Base-by-base conservation (phyloP, 2,113 vertebrate species). In the Bothrops jararaca region DNA sequence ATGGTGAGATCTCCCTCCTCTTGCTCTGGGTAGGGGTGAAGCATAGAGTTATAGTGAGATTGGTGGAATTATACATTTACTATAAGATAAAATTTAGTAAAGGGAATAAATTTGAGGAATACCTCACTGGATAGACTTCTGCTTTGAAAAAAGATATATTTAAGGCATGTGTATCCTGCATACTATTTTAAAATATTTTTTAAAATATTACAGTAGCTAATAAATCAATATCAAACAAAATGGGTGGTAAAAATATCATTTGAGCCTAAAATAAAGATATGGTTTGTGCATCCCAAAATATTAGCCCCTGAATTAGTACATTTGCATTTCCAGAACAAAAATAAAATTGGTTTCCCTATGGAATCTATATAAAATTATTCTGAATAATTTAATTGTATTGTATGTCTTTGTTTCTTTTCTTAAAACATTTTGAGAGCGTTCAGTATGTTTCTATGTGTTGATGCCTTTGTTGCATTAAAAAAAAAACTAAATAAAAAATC, bases 1-100 rank as follows among this genome's bases (percentile, higher is more conserved):
- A 99, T 0, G 99, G 99, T 99, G 97, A 98, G 98, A 8, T 91
- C 7, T 89, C 24, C 89, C 22, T 3, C 1, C 85, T 52, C 0
- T 50, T 5, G 48, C 8, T 39, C n/a, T 11, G 85, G 56, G 85
- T 0, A 29, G 15, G 39, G 34, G 24, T 56, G 26, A 88, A 45
- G 50, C 4, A 39, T 20, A 50, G 29, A 15, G 53, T 80, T 80
- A 80, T 22, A 42, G 53, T 54, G 48, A 50, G n/a, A 54, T 23
- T 0, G 18, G 85, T 48, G n/a, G 52, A 89, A 85, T 53, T 42
- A 22, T 80, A 22, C 12, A 9, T 80, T 29, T 45, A 58, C 29
- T 89, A 8, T 89, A 53, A 48, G 39, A n/a, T 26, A 58, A 34
- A 52, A 4, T 58, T 89, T 53, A 85, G 9, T 26, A 80, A 42